Base-by-base conservation (phyloP, 1,140 invertebrate genomes). In the Drosophila pseudoobscura region DNA sequence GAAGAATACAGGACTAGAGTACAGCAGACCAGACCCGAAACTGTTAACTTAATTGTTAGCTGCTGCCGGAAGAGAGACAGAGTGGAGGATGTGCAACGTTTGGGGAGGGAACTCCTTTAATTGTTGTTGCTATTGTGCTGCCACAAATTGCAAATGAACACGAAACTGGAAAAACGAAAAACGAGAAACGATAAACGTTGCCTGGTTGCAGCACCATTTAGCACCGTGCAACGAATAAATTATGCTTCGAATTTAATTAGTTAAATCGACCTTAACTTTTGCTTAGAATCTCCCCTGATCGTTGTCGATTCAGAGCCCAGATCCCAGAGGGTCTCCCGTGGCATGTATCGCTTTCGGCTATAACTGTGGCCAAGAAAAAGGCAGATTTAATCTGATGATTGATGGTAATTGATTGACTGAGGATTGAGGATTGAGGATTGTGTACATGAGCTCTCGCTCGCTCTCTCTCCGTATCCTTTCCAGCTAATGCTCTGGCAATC, bases 61-160 rank as follows among this genome's bases (percentile, higher is more conserved):
- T 74, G 63, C 72, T 57, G 11, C 47, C 15, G 22, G 15, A 29
- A 22, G 29, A 26, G 41, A 31, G 7, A 51, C 26, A 31, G 43
- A 35, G 8, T 31, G 31, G 17, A 62, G 61, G 59, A 74, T 77
- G 63, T 77, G 73, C 70, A 63, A 29, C 71, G 66, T 74, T 85
- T 74, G 70, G 68, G 70, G 68, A 35, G 70, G 68, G 35, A 68
- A 15, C 50, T 57, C 63, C 73, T 75, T 80, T 85, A 87, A 87
- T 80, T 85, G 77, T 87, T 87, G 72, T 85, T 63, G 69, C 47
- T 39, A 4, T 13, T 13, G 35, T 39, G 24, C 5, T 39, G 44
- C 68, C 82, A 80, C 82, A 85, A 85, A 85, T 85, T 85, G 82
- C 83, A 88, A 85, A 85, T 78, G 83, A 85, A 82, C 83, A 85